A percentile compares a stretch with the other conserved stretches of the same genome.
Evolutionary conservation across 2,888 invertebrate genomes (phyloP).

Genomic region (Polydrusus tereticollis): DNA sequence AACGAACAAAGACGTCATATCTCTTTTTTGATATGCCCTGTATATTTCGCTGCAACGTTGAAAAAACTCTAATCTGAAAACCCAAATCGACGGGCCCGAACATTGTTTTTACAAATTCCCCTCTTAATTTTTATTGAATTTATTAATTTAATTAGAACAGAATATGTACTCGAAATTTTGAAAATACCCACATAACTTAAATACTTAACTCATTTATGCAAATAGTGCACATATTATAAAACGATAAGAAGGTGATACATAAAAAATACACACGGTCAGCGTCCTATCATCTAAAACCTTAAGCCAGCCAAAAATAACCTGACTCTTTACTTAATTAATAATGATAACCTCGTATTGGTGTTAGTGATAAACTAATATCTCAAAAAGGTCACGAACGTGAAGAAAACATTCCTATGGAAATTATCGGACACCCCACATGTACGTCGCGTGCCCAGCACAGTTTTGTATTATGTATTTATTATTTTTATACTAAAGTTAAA

Average conservation of each 20-base stretch:
- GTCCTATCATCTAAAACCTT: background rate
- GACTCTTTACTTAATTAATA: background rate
- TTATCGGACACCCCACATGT: background rate
- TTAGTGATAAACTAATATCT: constrained; percentile 3
- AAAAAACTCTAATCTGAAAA: too few relatives aligned
- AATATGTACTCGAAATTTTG: too few relatives aligned
- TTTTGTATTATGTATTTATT: background rate
- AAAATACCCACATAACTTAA: too few relatives aligned
- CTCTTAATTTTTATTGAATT: too few relatives aligned
- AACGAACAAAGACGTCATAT: too few relatives aligned
- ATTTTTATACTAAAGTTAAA: background rate
- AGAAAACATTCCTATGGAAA: constrained; percentile 4
- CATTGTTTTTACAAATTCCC: too few relatives aligned
- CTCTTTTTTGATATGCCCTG: too few relatives aligned
- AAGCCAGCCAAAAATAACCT: constrained; percentile 1
- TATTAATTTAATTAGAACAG: too few relatives aligned
- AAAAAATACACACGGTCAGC: background rate
- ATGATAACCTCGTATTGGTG: constrained; percentile 1
- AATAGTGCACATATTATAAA: too few relatives aligned
- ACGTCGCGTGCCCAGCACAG: constrained; percentile 4
- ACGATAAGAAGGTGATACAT: background rate
- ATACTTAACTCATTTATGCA: too few relatives aligned
- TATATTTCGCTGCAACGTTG: too few relatives aligned
- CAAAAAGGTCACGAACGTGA: constrained; percentile 6
- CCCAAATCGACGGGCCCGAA: too few relatives aligned